A percentile compares a stretch with the other conserved stretches of the same genome.
phyloP scores from a whole-genome alignment of 2,888 invertebrate genomes.

The Xestia ashworthii region DNA sequence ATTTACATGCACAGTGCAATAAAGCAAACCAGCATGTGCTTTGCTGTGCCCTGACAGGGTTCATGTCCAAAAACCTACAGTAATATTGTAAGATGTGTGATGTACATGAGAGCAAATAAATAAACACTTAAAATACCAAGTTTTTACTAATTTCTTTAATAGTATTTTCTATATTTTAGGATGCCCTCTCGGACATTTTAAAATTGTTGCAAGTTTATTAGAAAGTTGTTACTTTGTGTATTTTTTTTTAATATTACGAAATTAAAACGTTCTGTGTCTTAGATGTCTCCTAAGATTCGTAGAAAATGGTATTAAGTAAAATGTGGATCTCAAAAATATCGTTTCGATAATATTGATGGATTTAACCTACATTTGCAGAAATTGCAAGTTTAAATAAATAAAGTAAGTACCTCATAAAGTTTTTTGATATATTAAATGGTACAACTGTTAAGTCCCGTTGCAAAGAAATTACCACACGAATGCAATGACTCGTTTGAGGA shows the following conservation, averaged over 20 bases:
- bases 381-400: background rate
- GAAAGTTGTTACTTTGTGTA: background rate
- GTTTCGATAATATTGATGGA: background rate
- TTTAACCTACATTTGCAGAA: background rate
- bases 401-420: background rate
- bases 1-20: background rate
- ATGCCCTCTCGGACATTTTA: background rate
- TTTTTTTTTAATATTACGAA: background rate
- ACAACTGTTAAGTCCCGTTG: conserved; percentile 11
- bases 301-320: background rate
- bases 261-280: background rate
- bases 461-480: background rate
- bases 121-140: no score
- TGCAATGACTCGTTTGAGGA: background rate
- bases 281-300: background rate
- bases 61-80: no score
- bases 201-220: background rate
- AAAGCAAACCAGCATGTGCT: no score
- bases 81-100: no score
- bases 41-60: no score
- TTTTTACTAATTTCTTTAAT: no score
- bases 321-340: background rate
- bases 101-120: no score
- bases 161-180: no score
- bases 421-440: conserved; percentile 18